Evolutionary conservation across 1,140 invertebrate species (phyloP).

Genomic region (Euborellia annulipes): DNA sequence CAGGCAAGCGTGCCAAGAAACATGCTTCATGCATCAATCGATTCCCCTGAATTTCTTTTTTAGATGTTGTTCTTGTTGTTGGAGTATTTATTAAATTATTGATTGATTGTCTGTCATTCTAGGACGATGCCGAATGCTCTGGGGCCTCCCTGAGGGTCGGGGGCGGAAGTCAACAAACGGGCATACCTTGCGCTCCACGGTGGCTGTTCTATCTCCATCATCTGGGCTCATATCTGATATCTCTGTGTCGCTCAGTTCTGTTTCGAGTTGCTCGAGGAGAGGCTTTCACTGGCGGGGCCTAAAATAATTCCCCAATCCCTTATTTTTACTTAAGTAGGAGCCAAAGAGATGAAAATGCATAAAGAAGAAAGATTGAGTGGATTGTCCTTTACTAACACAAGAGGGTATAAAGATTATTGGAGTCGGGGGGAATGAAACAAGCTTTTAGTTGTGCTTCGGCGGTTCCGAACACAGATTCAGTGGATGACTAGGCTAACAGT

Average conservation of each 20-base stretch:
- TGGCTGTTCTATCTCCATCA: slow-evolving; percentile 54
- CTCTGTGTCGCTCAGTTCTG: slow-evolving; percentile 51
- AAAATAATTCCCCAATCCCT: too few relatives aligned
- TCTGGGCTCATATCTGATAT: slow-evolving; percentile 51
- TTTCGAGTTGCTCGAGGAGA: slow-evolving; percentile 40
- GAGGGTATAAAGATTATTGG: too few relatives aligned
- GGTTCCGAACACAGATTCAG: too few relatives aligned
- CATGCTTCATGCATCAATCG: neutral
- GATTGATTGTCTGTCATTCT: neutral
- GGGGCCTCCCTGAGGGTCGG: too few relatives aligned
- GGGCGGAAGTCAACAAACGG: slow-evolving; percentile 13
- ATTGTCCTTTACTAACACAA: too few relatives aligned
- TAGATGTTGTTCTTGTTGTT: neutral
- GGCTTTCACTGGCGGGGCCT: slow-evolving; percentile 20
- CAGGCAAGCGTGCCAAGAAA: too few relatives aligned
- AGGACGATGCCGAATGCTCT: neutral
- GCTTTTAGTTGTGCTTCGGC: too few relatives aligned
- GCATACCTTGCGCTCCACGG: slow-evolving; percentile 52
- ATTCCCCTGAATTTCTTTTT: neutral
- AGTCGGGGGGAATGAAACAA: too few relatives aligned
- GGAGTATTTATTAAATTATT: neutral
- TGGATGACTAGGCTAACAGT: too few relatives aligned
- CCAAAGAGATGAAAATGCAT: too few relatives aligned
- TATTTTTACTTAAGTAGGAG: too few relatives aligned
- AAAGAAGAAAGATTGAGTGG: too few relatives aligned